Base-by-base conservation (phyloP, 2,888 invertebrate genomes). In the Timandra comae region DNA sequence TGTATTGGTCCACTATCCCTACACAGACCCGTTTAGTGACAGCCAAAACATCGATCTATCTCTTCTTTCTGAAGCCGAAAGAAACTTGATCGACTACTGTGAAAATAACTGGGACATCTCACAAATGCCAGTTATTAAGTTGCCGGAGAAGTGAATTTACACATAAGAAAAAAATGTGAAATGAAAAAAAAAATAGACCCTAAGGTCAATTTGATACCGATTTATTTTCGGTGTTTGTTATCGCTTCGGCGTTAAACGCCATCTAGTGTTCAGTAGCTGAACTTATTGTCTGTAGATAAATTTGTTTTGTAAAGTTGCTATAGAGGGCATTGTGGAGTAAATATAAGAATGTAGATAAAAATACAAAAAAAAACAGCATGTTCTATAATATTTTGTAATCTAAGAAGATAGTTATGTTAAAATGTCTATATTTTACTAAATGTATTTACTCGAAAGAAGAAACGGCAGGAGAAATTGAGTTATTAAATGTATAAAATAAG, bases 31-130 rank as follows among this genome's bases (percentile, higher is more conserved):
- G 4, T 79, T 79, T 51, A 80, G 74, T 31, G 79, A 86, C 65
- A 70, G 73, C 36, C 78, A 80, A 37, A 69, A 79, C 35, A 51
- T 72, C 6, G 82, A 84, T 43, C 58, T 75, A 0, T 78, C 89
- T 35, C 61, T 75, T 7, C 70, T 91, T 27, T 88, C 90, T 0
- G 88, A 88, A 13, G 69, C 88, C 0, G 92, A 92, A 56, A 88
- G 87, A 55, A 81, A 87, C 29, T 56, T 92, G 47, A 87, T 91
- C 12, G 90, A 91, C 45, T 89, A 90, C 62, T 92, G 91, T 56
- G 91, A 91, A 56, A 85, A 86, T 41, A 89, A 88, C 38, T 88
- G 91, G 86, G 90, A 89, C 43, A 86, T 87, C 52, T 84, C 87
- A 20, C 88, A 89, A 43, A 80, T 88, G 46, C 91, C 91, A 38